phyloP scores from a whole-genome alignment of 2,888 invertebrate genomes.

The Ormia ochracea region DNA sequence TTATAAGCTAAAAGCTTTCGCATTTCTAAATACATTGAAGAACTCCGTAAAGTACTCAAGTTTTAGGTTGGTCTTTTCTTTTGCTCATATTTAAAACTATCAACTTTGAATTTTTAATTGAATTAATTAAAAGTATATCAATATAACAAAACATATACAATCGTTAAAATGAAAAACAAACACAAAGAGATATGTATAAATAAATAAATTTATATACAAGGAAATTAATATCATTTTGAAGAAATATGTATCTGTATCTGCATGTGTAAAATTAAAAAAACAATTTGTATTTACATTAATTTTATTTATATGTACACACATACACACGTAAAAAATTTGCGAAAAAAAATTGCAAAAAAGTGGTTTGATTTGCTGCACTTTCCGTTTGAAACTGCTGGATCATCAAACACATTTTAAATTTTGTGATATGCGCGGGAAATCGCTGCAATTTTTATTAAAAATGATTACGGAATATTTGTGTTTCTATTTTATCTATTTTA shows the following conservation, averaged over 20 bases:
- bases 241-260: conserved; percentile 12
- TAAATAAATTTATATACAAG: conserved; percentile 14
- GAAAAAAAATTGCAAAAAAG: not conserved
- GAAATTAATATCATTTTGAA: conserved; percentile 52
- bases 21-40: conserved; percentile 1
- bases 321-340: not conserved
- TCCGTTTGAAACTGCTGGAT: too few species aligned
- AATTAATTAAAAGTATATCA: conserved; percentile 36
- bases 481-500: too few species aligned
- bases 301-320: not conserved
- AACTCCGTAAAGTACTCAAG: conserved; percentile 25
- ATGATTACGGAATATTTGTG: too few species aligned
- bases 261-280: not conserved
- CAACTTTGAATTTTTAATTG: not conserved
- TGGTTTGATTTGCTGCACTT: not conserved
- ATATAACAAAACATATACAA: conserved; percentile 46
- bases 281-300: too few species aligned
- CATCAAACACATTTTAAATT: too few species aligned
- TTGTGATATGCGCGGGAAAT: too few species aligned
- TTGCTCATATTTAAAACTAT: not conserved
- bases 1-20: conserved; percentile 28
- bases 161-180: conserved; percentile 46
- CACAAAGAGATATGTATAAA: not conserved
- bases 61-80: not conserved
- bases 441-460: too few species aligned